Percentiles rank a stretch among this genome's conserved stretches.
These are phyloP conservation scores for Napeogenes inachia DNA, from an alignment of 2,888 invertebrate species.

Conservation along the genomic window DNA sequence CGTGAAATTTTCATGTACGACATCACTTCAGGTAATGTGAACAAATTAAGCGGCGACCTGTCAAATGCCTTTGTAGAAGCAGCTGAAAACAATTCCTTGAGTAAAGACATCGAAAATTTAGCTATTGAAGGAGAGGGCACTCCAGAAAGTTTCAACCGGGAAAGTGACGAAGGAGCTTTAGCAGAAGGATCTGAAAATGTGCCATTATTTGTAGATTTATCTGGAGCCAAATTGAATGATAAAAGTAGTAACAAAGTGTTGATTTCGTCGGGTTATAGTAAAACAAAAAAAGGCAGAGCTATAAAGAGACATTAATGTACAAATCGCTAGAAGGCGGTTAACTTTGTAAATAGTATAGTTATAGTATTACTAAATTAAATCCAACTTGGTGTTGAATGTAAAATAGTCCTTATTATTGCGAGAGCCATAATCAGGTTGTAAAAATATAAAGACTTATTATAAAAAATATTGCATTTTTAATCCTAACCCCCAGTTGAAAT, in stretches of 20 bases:
- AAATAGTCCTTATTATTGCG: slow-evolving; percentile 65
- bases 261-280: slow-evolving; percentile 73
- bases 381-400: slow-evolving; percentile 58
- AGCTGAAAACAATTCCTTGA: slow-evolving; percentile 88
- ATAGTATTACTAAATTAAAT: slow-evolving; percentile 74
- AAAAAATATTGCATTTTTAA: slow-evolving; percentile 33
- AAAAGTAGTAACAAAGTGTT: slow-evolving; percentile 62
- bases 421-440: slow-evolving; percentile 73
- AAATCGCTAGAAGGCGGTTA: slow-evolving; percentile 43
- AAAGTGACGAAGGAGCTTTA: slow-evolving; percentile 42
- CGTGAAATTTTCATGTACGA: slow-evolving; percentile 94
- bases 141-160: slow-evolving; percentile 61
- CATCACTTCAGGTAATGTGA: slow-evolving; percentile 83
- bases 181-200: slow-evolving; percentile 70
- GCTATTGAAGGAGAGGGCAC: slow-evolving; percentile 73
- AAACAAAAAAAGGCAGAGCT: slow-evolving; percentile 72
- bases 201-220: slow-evolving; percentile 73
- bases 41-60: slow-evolving; percentile 87
- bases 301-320: slow-evolving; percentile 59
- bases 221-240: slow-evolving; percentile 62
- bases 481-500: not conserved
- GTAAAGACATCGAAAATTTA: slow-evolving; percentile 79
- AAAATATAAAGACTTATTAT: slow-evolving; percentile 61
- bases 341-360: slow-evolving; percentile 71
- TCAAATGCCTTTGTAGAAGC: slow-evolving; percentile 91